Evolutionary conservation across 2,888 invertebrate species (phyloP).

Genomic region (Eutolmus rufibarbis): DNA sequence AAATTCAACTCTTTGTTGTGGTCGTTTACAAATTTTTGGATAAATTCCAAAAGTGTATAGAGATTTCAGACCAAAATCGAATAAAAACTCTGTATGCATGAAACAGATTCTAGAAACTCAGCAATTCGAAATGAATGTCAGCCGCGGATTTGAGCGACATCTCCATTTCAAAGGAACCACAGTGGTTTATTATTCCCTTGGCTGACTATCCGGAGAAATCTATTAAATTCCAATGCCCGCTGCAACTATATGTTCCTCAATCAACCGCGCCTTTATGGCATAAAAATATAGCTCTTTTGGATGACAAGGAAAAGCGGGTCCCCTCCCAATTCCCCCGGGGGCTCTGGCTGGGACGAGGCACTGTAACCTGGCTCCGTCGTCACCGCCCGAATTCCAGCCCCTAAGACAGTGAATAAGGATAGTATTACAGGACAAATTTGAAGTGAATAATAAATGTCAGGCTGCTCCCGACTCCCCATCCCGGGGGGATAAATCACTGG

Average conservation of each 20-base stretch:
- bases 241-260: not conserved
- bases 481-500: constrained; percentile 36
- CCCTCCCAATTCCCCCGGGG: not conserved
- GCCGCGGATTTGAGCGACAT: not conserved
- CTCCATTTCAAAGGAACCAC: not conserved
- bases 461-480: constrained; percentile 42
- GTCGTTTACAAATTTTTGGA: not conserved
- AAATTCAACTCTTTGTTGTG: not conserved
- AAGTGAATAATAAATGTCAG: constrained; percentile 46
- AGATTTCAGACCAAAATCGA: not conserved
- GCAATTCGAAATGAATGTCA: not conserved
- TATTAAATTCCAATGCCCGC: not conserved
- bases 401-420: constrained; percentile 31
- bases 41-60: not conserved
- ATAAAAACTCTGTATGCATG: not conserved
- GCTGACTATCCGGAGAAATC: not conserved
- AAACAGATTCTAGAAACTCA: not conserved
- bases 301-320: not conserved
- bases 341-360: not conserved
- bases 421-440: constrained; percentile 43
- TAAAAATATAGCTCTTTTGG: not conserved
- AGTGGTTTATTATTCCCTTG: not conserved
- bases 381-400: not conserved
- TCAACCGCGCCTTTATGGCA: constrained; percentile 1
- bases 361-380: not conserved